These are phyloP conservation scores for Villa cingulata DNA, from an alignment of 2,888 invertebrate genomes.

Conservation along the genomic window DNA sequence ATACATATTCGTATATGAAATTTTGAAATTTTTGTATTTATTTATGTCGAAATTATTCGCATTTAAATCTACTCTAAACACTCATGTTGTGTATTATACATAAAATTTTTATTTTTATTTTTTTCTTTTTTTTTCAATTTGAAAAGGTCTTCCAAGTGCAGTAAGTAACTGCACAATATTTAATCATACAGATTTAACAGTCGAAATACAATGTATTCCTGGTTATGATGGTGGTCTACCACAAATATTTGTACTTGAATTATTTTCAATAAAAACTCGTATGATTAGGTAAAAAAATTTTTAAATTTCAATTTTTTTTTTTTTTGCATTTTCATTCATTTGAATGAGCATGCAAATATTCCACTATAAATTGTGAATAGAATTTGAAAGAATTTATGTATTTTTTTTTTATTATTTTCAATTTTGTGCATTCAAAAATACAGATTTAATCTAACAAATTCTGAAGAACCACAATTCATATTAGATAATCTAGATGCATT, in stretches of 20 bases:
- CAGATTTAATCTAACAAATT: slow-evolving; percentile 35
- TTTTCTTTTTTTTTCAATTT: not conserved
- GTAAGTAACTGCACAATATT: slow-evolving; percentile 73
- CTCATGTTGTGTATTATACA: not conserved
- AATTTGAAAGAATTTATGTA: too few relatives aligned
- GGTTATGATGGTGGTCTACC: slow-evolving; percentile 84
- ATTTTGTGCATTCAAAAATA: not conserved
- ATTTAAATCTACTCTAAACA: not conserved
- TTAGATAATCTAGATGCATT: slow-evolving; percentile 48
- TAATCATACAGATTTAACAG: slow-evolving; percentile 72
- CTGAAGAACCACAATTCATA: slow-evolving; percentile 34
- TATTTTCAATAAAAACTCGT: slow-evolving; percentile 42
- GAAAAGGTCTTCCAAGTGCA: slow-evolving; percentile 64
- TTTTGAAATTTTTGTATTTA: not conserved
- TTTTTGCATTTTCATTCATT: too few relatives aligned
- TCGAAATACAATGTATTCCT: slow-evolving; percentile 66
- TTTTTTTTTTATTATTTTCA: too few relatives aligned
- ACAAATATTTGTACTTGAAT: slow-evolving; percentile 71
- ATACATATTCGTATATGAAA: not conserved
- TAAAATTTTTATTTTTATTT: not conserved
- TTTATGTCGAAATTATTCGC: not conserved
- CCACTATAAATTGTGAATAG: too few relatives aligned
- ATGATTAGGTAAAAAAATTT: slow-evolving; percentile 25
- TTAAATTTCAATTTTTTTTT: not conserved
- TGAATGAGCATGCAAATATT: not conserved